Conservation (phyloP, 2,113 vertebrate genomes). For the Stegostoma tigrinum region DNA sequence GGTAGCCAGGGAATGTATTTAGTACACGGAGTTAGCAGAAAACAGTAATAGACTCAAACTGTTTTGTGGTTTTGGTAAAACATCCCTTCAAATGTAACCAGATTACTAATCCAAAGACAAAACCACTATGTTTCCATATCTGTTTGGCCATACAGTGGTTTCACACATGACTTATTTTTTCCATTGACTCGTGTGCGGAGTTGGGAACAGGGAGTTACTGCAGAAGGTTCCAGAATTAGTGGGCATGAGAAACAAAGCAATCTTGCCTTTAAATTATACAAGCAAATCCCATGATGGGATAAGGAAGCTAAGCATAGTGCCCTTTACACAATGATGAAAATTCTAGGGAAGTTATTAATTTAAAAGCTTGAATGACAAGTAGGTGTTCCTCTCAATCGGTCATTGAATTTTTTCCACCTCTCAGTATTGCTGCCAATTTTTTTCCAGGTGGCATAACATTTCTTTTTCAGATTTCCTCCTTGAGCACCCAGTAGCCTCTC, state of each 20-base stretch:
- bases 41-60: too few species aligned
- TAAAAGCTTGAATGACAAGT: background rate
- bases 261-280: background rate
- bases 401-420: background rate
- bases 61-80: too few species aligned
- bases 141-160: background rate
- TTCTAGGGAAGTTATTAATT: background rate
- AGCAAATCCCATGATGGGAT: background rate
- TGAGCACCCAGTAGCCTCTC: background rate
- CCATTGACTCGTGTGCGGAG: background rate
- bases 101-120: too few species aligned
- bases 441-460: too few species aligned
- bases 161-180: background rate
- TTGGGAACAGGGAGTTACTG: background rate
- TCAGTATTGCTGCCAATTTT: too few species aligned
- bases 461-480: background rate
- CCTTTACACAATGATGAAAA: background rate
- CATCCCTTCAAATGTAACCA: too few species aligned
- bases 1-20: too few species aligned
- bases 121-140: background rate
- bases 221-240: background rate
- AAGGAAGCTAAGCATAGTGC: background rate
- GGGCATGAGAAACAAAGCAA: background rate
- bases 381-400: background rate
- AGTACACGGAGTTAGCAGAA: too few species aligned